phyloP scores from a whole-genome alignment of 2,888 invertebrate species.

The Lasioglossum pauxillum region DNA sequence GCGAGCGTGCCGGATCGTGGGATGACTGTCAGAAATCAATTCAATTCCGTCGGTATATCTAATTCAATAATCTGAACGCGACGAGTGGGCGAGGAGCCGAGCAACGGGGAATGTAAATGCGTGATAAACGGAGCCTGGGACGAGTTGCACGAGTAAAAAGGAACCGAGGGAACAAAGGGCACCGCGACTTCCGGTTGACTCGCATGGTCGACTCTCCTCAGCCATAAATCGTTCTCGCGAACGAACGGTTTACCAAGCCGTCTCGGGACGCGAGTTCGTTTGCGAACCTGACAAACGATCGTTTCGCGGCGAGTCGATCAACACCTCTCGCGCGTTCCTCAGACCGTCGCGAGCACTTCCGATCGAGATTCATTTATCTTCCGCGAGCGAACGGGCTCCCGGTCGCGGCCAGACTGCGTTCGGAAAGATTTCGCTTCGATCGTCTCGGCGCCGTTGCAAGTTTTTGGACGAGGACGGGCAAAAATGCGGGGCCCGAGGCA shows the following conservation, averaged over 20 bases:
- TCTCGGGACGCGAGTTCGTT: slow-evolving; percentile 51
- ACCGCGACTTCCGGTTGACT: slow-evolving; percentile 79
- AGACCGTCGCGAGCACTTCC: background rate
- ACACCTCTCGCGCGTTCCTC: slow-evolving; percentile 66
- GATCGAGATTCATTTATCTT: background rate
- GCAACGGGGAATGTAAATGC: slow-evolving; percentile 70
- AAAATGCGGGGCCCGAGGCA: background rate
- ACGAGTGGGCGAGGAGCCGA: slow-evolving; percentile 67
- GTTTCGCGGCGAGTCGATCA: slow-evolving; percentile 68
- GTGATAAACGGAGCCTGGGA: slow-evolving; percentile 66
- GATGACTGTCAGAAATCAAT: slow-evolving; percentile 80
- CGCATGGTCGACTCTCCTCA: slow-evolving; percentile 65
- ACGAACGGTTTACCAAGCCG: slow-evolving; percentile 60
- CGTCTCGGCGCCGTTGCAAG: background rate
- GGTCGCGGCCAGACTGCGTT: background rate
- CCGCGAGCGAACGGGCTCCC: background rate
- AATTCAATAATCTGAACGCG: slow-evolving; percentile 80
- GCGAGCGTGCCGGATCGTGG: slow-evolving; percentile 63
- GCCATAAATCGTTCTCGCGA: slow-evolving; percentile 78
- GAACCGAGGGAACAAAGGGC: slow-evolving; percentile 67
- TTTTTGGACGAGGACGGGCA: background rate
- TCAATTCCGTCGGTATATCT: slow-evolving; percentile 80
- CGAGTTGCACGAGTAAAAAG: slow-evolving; percentile 46
- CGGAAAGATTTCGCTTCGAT: background rate
- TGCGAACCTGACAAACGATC: slow-evolving; percentile 75